These are phyloP conservation scores for Galleria mellonella DNA, from an alignment of 1,140 invertebrate genomes.

Conservation along the genomic window DNA sequence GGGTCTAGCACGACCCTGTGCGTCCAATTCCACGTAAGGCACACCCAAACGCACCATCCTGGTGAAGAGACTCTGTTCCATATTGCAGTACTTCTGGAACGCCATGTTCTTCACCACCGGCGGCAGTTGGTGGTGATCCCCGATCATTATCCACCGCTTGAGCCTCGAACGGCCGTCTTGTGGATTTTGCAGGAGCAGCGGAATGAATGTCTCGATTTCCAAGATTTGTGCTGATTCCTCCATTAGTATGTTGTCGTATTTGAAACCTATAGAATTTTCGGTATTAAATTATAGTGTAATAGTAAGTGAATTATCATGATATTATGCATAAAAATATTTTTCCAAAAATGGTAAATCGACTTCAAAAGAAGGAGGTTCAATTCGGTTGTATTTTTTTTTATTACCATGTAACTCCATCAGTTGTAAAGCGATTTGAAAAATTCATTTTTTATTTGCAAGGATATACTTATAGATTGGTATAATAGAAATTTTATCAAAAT, in stretches of 20 bases:
- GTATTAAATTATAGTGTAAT: slow-evolving; percentile 5
- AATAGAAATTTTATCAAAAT: too few species aligned
- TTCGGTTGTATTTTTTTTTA: too few species aligned
- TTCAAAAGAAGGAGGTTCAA: too few species aligned
- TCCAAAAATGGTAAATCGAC: too few species aligned
- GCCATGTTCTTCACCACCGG: slow-evolving; percentile 99
- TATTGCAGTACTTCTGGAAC: slow-evolving; percentile 99
- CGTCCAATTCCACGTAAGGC: slow-evolving; percentile 97
- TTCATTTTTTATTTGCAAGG: too few species aligned
- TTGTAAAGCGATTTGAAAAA: too few species aligned
- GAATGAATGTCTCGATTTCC: slow-evolving; percentile 99
- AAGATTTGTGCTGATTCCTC: slow-evolving; percentile 99
- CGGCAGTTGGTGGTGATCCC: slow-evolving; percentile 99
- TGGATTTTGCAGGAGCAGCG: slow-evolving; percentile 96
- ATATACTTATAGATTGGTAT: too few species aligned
- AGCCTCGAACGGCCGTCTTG: slow-evolving; percentile 96
- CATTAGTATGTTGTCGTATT: slow-evolving; percentile 99
- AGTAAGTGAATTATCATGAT: background rate
- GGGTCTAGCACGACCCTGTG: slow-evolving; percentile 95
- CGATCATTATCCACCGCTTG: slow-evolving; percentile 99
- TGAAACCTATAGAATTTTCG: slow-evolving; percentile 79
- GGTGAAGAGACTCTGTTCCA: slow-evolving; percentile 99
- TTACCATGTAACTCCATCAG: too few species aligned
- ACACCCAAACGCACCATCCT: slow-evolving; percentile 96
- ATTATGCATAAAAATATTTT: too few species aligned